phyloP scores from a whole-genome alignment of 2,113 vertebrate genomes.

The Ochotona curzoniae region DNA sequence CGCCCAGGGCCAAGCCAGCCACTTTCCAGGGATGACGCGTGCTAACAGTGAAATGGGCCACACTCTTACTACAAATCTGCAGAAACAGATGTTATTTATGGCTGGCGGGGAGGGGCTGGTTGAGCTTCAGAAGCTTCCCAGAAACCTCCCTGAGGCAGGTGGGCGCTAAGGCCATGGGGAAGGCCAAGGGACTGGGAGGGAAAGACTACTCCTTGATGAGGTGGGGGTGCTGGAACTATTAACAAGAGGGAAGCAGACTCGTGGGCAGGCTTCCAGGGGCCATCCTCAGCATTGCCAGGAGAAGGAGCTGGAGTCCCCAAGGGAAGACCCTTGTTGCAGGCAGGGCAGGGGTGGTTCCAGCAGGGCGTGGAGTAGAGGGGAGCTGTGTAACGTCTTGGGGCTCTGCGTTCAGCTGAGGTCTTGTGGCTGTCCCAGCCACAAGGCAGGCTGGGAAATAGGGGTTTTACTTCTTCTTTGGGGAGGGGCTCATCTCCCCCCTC shows the following conservation, averaged over 20 bases:
- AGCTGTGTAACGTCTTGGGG: background rate
- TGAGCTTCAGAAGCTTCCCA: background rate
- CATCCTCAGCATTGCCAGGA: background rate
- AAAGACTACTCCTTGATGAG: background rate
- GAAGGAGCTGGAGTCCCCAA: too few relatives aligned
- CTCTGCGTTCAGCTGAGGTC: background rate
- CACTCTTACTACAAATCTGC: background rate
- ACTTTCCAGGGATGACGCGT: background rate
- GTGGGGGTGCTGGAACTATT: background rate
- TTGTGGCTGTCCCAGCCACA: background rate
- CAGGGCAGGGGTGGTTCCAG: background rate
- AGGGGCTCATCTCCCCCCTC: background rate
- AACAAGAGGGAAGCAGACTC: background rate
- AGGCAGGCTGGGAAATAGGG: slow-evolving; percentile 38
- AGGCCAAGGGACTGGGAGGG: background rate
- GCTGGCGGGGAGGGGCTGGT: background rate
- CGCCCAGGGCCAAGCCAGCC: background rate
- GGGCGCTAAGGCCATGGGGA: fast-evolving
- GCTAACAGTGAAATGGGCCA: background rate
- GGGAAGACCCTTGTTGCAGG: background rate
- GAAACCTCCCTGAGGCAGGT: background rate
- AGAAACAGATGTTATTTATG: background rate
- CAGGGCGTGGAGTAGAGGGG: background rate
- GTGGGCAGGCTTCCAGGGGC: background rate
- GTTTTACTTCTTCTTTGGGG: background rate